Conservation (phyloP, 2,113 vertebrate species). For the Lepisosteus osseus region DNA sequence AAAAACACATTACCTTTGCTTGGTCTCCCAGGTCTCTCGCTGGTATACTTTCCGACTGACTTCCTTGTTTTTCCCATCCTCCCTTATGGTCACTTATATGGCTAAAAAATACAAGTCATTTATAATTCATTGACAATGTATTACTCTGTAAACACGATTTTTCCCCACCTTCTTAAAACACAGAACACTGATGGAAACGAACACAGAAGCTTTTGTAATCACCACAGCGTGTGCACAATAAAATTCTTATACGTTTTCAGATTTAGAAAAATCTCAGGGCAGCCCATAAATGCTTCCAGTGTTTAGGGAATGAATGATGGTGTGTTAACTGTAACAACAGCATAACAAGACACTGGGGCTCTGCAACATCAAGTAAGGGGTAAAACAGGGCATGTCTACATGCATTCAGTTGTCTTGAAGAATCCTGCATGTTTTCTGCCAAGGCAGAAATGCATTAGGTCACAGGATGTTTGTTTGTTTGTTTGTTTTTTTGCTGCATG, state of each 20-base stretch:
- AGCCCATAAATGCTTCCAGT: background rate
- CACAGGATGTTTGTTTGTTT: too few relatives aligned
- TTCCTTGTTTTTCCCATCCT: conserved; percentile 78
- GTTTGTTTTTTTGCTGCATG: too few relatives aligned
- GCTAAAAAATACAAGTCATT: conserved; percentile 51
- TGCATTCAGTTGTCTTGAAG: background rate
- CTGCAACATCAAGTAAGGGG: background rate
- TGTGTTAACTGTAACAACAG: conserved; percentile 7
- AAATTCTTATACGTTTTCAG: background rate
- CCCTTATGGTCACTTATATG: conserved; percentile 82
- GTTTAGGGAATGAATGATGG: conserved; percentile 9
- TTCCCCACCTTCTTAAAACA: too few relatives aligned
- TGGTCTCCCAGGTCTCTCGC: conserved; percentile 77
- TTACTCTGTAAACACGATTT: too few relatives aligned
- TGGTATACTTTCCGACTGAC: conserved; percentile 62
- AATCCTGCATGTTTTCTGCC: background rate
- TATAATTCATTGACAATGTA: too few relatives aligned
- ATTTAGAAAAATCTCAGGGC: background rate
- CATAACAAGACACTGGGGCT: conserved; percentile 11
- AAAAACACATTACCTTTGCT: conserved; percentile 69
- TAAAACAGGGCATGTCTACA: background rate
- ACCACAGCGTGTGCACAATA: background rate
- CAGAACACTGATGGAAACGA: too few relatives aligned
- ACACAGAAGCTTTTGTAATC: background rate
- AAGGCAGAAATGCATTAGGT: background rate